A percentile compares a stretch with the other conserved stretches of the same genome.
Conservation (phyloP, 1,140 invertebrate species). For the Caerostris darwini region DNA sequence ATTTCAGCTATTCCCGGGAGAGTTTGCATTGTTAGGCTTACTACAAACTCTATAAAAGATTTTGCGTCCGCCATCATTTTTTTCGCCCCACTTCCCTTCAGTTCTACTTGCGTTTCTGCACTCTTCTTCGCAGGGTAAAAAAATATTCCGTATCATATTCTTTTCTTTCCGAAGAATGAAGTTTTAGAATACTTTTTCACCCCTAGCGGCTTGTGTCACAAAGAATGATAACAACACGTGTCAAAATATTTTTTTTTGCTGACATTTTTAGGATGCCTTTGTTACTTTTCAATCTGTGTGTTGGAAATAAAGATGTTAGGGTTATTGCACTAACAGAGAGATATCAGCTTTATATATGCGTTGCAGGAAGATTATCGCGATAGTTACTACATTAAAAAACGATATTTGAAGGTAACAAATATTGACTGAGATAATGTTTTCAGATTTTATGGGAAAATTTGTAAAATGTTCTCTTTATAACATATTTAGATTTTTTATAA, state of each 20-base stretch:
- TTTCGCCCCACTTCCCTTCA: background rate
- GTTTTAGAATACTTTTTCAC: background rate
- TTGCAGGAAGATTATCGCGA: background rate
- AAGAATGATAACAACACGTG: background rate
- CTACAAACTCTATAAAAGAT: background rate
- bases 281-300: background rate
- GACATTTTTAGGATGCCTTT: background rate
- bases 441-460: too few species aligned
- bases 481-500: too few species aligned
- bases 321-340: background rate
- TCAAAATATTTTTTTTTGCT: conserved; percentile 2
- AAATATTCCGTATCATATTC: background rate
- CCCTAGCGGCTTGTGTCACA: background rate
- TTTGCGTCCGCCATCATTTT: background rate
- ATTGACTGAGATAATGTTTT: background rate
- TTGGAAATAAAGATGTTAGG: background rate
- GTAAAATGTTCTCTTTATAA: too few species aligned
- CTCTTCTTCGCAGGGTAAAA: background rate
- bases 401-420: too few species aligned
- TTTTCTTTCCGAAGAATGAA: background rate
- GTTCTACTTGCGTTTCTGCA: background rate
- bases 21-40: background rate
- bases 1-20: background rate
- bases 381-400: background rate
- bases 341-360: background rate